Conservation (phyloP, 2,113 vertebrate species). For the Empidonax alnorum region DNA sequence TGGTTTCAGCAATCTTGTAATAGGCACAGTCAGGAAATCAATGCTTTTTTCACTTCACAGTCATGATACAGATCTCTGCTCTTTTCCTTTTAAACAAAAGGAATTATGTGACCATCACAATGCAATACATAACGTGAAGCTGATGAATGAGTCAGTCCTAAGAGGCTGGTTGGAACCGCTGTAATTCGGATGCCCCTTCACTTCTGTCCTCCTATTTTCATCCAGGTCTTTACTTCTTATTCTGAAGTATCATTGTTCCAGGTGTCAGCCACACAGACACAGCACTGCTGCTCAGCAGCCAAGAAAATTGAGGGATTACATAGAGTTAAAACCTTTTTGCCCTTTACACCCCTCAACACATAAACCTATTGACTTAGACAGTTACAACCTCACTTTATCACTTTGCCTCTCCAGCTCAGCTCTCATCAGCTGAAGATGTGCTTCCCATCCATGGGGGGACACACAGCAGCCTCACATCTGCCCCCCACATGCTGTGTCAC, state of each 20-base stretch:
- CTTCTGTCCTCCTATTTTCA: not conserved
- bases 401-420: not conserved
- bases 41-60: not conserved
- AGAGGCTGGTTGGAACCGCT: not conserved
- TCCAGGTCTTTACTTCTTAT: not conserved
- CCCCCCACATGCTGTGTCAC: fast-evolving
- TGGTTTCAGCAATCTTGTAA: not conserved
- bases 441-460: not conserved
- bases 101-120: not conserved
- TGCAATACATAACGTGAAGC: not conserved
- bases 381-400: not conserved
- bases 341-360: not conserved
- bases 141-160: not conserved
- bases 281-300: not conserved
- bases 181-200: not conserved
- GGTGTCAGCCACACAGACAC: not conserved
- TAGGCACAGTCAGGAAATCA: not conserved
- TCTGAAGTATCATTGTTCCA: not conserved
- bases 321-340: not conserved
- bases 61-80: not conserved
- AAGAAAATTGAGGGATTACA: not conserved
- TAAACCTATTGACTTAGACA: not conserved
- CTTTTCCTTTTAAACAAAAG: not conserved
- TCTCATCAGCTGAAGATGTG: not conserved
- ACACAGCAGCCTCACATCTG: fast-evolving